Evolutionary conservation across 2,797 vertebrate species (phyloP).

Genomic region (Eremophila alpestris): DNA sequence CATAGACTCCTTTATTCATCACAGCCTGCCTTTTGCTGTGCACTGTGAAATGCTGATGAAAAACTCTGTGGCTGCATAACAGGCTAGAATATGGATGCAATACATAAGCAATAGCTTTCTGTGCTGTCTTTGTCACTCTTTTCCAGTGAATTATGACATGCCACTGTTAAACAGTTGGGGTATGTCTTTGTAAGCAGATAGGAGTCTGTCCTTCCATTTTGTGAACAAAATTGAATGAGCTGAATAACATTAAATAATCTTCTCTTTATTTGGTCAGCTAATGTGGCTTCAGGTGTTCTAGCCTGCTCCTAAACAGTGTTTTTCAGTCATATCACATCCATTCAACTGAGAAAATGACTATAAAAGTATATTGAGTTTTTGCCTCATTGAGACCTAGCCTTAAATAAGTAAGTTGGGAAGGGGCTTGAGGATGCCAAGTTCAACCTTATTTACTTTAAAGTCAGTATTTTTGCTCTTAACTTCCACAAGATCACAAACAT

Average conservation of each 20-base stretch:
- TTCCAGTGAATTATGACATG: neutral
- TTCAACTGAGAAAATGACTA: neutral
- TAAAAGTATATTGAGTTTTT: neutral
- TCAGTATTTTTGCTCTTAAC: neutral
- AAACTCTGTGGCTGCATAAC: neutral
- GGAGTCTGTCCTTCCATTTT: neutral
- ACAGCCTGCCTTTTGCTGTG: neutral
- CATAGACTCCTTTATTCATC: neutral
- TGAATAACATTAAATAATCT: neutral
- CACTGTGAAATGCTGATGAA: neutral
- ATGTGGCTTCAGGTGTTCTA: neutral
- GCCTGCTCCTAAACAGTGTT: neutral
- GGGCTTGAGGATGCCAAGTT: neutral
- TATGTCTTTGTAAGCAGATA: neutral
- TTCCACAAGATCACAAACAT: neutral
- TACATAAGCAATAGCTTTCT: neutral
- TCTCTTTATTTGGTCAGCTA: neutral
- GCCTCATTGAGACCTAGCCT: neutral
- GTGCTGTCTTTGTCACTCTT: neutral
- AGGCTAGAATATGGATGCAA: neutral
- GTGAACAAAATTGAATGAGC: neutral
- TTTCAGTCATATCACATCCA: neutral
- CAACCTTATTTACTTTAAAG: neutral
- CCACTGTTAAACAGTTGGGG: neutral
- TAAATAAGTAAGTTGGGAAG: neutral